Percentiles rank a stretch among this genome's conserved stretches.
Conservation (phyloP, 2,888 invertebrate genomes). For the Lucinisca nassula region DNA sequence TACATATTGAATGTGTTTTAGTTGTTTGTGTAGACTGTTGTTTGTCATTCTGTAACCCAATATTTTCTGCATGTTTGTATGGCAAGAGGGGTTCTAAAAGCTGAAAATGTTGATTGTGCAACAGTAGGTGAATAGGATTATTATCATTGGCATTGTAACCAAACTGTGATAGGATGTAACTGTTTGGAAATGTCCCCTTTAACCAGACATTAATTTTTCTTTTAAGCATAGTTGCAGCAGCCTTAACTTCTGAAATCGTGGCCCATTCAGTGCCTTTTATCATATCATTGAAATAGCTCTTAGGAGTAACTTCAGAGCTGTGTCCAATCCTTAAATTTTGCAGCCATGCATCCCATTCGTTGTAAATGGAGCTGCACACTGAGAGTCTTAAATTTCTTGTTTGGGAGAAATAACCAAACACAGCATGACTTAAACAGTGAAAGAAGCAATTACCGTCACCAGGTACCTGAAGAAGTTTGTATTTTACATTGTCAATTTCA, state of each 20-base stretch:
- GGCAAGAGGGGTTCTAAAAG: not conserved
- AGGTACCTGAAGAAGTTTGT: not conserved
- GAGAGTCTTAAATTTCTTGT: too few relatives aligned
- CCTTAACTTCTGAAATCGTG: not conserved
- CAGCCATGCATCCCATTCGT: too few relatives aligned
- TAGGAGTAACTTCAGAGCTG: not conserved
- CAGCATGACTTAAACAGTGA: not conserved
- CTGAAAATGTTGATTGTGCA: not conserved
- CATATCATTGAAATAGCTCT: not conserved
- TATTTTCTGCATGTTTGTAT: not conserved
- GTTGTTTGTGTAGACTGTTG: not conserved
- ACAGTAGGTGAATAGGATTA: not conserved
- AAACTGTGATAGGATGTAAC: not conserved
- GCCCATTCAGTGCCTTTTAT: not conserved
- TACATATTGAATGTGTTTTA: not conserved
- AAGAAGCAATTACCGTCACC: not conserved
- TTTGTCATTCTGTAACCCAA: not conserved
- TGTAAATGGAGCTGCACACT: too few relatives aligned
- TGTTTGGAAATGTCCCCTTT: not conserved
- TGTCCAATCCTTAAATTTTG: too few relatives aligned
- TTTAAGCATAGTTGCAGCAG: not conserved
- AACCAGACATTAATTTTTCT: not conserved
- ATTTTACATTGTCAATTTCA: not conserved
- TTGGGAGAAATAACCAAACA: not conserved
- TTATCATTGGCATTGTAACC: not conserved